Base-by-base conservation (phyloP, 2,888 invertebrate genomes). In the Ormyrus rosae region DNA sequence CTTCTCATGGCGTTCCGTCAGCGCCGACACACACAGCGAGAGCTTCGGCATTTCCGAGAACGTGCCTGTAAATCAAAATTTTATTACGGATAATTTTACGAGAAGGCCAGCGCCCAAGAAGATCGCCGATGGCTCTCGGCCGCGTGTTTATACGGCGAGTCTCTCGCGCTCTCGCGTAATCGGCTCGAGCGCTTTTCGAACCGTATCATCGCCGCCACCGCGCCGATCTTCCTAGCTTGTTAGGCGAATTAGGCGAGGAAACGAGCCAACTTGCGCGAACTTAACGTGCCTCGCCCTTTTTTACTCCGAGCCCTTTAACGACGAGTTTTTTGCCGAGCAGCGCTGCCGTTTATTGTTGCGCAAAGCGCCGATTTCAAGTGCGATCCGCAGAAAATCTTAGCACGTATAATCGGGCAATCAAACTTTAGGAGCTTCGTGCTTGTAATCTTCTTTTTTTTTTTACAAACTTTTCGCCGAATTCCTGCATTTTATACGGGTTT, bases 1-100 rank as follows among this genome's bases (percentile, higher is more conserved):
- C 34, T 13, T 4, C 55, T 53, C 13, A 65, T n/a, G 53, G n/a
- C 56, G 70, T 10, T 51, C 50, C 69, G 63, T 19, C 45, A 51
- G 46, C 50, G 34, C 3, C 50, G 13, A 65, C 50, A 46, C 48
- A 45, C 19, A 19, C 19, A 19, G 19, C 2, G 4, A 6, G 34
- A 56, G 51, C 60, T 51, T 58, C 34, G 64, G 51, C n/a, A 6
- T 81, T 84, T 89, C 89, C 87, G 82, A 85, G 89, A 89, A 89
- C 84, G 60, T 81, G 84, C 82, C 83, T 86, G 86, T 89, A 89
- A 89, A 89, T 89, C 89, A 89, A 82, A 85, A 86, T 89, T 89
- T 89, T 89, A 89, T 88, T 88, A 86, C 88, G 85, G 89, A 89
- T 89, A 89, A 89, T 89, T 89, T 89, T 89, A 89, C 88, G 89